Percentiles rank a stretch among this genome's conserved stretches.
Evolutionary conservation across 2,888 invertebrate genomes (phyloP).

Genomic region (Caenorhabditis angaria): DNA sequence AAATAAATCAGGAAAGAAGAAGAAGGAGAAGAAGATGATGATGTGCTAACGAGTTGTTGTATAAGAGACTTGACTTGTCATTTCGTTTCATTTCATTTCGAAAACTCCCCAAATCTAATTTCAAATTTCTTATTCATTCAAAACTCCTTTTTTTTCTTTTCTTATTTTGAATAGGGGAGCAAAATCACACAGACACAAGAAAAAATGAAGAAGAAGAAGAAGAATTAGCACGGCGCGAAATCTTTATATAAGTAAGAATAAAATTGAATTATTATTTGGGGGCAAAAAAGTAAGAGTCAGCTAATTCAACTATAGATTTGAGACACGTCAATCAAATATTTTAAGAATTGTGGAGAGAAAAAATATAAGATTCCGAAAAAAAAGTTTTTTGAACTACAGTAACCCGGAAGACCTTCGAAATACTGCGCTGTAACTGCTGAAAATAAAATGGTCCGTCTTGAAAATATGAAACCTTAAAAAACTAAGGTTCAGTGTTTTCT

Average conservation of each 20-base stretch:
- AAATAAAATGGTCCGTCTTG: no score
- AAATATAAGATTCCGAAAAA: no score
- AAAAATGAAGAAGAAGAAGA: neutral
- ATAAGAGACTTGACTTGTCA: neutral
- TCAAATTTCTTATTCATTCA: slow-evolving; percentile 1
- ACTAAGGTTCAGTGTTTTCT: no score
- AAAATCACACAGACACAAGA: neutral
- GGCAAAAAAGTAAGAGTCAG: neutral
- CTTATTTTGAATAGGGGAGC: slow-evolving; percentile 14
- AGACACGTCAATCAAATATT: neutral
- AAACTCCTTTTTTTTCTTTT: neutral
- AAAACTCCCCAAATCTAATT: slow-evolving; percentile 1
- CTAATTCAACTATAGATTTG: neutral
- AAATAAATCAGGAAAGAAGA: slow-evolving; percentile 3
- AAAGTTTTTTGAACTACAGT: no score
- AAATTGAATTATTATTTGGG: neutral
- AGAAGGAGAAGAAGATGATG: neutral
- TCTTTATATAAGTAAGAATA: neutral
- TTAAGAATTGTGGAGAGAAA: no score
- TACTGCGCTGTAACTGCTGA: no score
- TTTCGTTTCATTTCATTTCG: no score
- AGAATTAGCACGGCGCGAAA: neutral
- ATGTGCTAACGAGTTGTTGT: slow-evolving; percentile 4
- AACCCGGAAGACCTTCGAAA: no score
- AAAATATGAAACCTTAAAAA: no score